Conservation (phyloP, 2,888 invertebrate genomes). For the Diaphora mendica region DNA sequence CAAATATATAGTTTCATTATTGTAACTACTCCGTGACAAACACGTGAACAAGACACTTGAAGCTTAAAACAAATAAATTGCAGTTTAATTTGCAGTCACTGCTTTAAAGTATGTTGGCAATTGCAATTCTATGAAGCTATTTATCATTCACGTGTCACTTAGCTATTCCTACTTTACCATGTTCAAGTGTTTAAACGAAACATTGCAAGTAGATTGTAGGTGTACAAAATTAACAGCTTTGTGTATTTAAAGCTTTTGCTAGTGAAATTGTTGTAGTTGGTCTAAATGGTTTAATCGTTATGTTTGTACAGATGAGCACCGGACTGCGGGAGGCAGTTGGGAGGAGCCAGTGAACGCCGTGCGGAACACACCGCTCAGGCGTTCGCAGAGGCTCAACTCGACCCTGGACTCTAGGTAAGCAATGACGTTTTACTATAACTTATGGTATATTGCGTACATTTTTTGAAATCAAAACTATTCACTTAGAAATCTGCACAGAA, state of each 20-base stretch:
- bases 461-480: background rate
- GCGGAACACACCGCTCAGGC: slow-evolving; percentile 81
- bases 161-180: slow-evolving; percentile 1
- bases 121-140: slow-evolving; percentile 6
- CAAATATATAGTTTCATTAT: slow-evolving; percentile 14
- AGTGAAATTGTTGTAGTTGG: slow-evolving; percentile 15
- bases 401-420: slow-evolving; percentile 81
- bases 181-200: background rate
- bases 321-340: slow-evolving; percentile 92
- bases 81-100: slow-evolving; percentile 8
- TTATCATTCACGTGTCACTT: slow-evolving; percentile 5
- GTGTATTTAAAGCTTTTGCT: slow-evolving; percentile 26
- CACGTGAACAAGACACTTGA: slow-evolving; percentile 5
- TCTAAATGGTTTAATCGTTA: slow-evolving; percentile 14
- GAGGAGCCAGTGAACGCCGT: slow-evolving; percentile 89
- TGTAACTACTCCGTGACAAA: slow-evolving; percentile 7
- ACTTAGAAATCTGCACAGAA: background rate
- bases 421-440: background rate
- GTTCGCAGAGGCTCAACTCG: slow-evolving; percentile 83
- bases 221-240: slow-evolving; percentile 19
- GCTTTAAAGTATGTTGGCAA: slow-evolving; percentile 5
- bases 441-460: background rate
- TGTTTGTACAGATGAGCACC: slow-evolving; percentile 90
- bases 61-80: background rate
- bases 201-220: slow-evolving; percentile 6